Conservation (phyloP, 2,797 vertebrate species). For the Forpus xanthops region DNA sequence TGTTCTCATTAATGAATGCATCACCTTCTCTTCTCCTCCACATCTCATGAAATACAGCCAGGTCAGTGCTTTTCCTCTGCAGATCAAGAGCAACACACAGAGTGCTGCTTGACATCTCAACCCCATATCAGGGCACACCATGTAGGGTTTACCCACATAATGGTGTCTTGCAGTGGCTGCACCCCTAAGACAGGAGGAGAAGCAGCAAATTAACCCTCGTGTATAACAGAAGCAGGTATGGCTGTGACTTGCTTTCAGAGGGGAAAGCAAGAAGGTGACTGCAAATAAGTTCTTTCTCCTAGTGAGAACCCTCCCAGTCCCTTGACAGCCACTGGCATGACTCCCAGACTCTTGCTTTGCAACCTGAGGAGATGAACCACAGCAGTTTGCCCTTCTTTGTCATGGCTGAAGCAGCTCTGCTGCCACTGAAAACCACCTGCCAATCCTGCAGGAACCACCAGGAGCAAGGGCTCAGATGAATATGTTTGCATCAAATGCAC, state of each 20-base stretch:
- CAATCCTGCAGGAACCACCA: background rate
- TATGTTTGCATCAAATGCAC: background rate
- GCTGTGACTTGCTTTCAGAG: background rate
- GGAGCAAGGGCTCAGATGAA: background rate
- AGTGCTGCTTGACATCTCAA: accelerated
- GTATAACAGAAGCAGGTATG: background rate
- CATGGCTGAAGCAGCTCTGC: background rate
- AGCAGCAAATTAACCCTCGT: background rate
- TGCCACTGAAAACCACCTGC: background rate
- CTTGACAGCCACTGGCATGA: background rate
- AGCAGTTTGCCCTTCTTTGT: background rate
- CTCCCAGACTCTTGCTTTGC: background rate
- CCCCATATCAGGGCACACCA: background rate
- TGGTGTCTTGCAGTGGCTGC: accelerated
- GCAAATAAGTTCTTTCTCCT: background rate
- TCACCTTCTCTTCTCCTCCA: background rate
- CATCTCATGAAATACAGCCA: background rate
- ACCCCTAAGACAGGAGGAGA: background rate
- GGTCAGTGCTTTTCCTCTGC: background rate
- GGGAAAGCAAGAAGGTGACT: background rate
- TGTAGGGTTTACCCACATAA: background rate
- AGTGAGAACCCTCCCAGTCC: background rate
- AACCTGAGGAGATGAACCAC: background rate
- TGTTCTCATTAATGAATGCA: background rate
- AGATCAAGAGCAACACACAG: background rate